Evolutionary conservation across 1,140 invertebrate species (phyloP), one percentile per base, ranked within the genome.

Genomic region (Drosophila ogumai): DNA sequence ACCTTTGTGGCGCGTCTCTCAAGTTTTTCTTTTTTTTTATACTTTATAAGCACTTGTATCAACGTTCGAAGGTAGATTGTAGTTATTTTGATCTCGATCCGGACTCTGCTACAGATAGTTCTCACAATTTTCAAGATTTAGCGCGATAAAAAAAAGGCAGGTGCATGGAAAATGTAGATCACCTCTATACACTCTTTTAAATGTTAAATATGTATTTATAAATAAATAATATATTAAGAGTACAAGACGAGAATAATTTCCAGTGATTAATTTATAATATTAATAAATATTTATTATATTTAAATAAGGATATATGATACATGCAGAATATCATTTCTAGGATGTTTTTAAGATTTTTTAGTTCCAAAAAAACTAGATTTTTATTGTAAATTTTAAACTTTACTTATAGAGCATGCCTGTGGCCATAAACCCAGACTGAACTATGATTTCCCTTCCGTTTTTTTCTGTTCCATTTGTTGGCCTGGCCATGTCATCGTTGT

Each of bases 61-160:
- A 56, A 36, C 50, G 50, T 54, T 54, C 50, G 50, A 54, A 54
- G 50, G 32, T 36, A 54, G 50, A 54, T 54, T 22, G 50, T 54
- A 54, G 32, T 54, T 54, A 54, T 54, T 54, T 54, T 36, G 50
- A 54, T 54, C 50, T 54, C 32, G 17, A 54, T 54, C 50, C 47
- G 28, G 25, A 7, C 28, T 32, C 50, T 54, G 50, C 50, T 7
- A 22, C 50, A 54, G 12, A 54, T 22, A 54, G 50, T 54, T 54
- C 50, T 54, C 50, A 54, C 50, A 36, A 54, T 36, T 54, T 36
- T 4, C 50, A 19, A 54, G 50, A 36, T 36, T 54, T 36, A 22
- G 32, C 1, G 15, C 12, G 7, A 54, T 54, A 54, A 19, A 36
- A 54, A 19, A 36, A 15, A 22, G 7, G 17, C 17, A 34, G 32